These are phyloP conservation scores for Patella depressa DNA, from an alignment of 2,888 invertebrate genomes.

Conservation along the genomic window DNA sequence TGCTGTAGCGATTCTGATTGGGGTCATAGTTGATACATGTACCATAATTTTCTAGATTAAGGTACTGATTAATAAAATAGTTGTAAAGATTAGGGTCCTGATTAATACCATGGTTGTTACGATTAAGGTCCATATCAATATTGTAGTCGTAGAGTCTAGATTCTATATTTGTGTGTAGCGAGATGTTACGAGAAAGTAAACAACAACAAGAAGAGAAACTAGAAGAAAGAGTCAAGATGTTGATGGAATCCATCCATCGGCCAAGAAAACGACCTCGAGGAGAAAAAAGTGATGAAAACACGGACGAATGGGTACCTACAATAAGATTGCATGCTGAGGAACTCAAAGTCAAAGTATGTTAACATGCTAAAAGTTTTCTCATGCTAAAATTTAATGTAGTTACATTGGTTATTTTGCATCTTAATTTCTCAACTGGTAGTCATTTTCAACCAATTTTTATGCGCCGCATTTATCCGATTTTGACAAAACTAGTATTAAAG, in stretches of 20 bases:
- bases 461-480: no score
- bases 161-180: conserved; percentile 34
- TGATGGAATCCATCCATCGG: conserved; percentile 43
- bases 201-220: conserved; percentile 51
- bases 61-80: no score
- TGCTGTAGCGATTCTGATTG: no score
- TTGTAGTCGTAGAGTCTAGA: no score
- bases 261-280: conserved; percentile 28
- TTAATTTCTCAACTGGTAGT: not conserved
- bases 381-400: not conserved
- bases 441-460: no score
- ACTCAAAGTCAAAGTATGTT: conserved; percentile 55
- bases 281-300: conserved; percentile 48
- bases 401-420: not conserved
- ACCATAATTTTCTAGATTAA: no score
- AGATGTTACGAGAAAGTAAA: conserved; percentile 45
- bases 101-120: no score
- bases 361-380: not conserved
- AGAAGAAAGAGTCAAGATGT: conserved; percentile 53
- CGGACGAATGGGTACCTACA: conserved; percentile 64
- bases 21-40: no score
- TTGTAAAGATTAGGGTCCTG: no score
- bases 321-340: conserved; percentile 55
- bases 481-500: no score
- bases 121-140: no score